phyloP scores from a whole-genome alignment of 1,140 invertebrate species.

The Ceratosolen fusciceps region DNA sequence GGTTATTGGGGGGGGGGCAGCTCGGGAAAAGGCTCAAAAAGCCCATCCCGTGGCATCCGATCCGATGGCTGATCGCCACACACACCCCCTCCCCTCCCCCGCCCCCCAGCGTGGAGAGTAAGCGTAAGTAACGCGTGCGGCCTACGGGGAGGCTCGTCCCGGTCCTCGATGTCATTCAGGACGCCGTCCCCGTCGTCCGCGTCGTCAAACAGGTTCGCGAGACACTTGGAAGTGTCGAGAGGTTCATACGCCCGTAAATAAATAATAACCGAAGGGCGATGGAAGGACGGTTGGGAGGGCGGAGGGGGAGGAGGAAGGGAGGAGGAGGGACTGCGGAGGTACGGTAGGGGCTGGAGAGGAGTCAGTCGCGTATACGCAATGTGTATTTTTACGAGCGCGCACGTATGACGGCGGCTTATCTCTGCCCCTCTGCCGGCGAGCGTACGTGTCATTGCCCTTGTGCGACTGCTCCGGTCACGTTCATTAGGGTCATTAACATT shows the following conservation, averaged over 20 bases:
- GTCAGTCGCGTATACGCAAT: constrained; percentile 18
- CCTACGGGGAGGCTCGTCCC: background rate
- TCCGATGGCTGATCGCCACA: background rate
- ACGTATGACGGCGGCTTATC: constrained; percentile 19
- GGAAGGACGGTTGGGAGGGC: constrained; percentile 52
- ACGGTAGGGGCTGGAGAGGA: too few relatives aligned
- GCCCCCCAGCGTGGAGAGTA: too few relatives aligned
- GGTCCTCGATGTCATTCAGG: too few relatives aligned
- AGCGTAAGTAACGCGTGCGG: background rate
- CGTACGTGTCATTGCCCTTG: constrained; percentile 64
- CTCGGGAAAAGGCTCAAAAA: too few relatives aligned
- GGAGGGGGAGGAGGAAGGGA: too few relatives aligned
- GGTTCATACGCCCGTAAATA: constrained; percentile 64
- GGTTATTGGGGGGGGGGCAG: too few relatives aligned
- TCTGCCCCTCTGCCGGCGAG: background rate
- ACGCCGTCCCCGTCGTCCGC: background rate
- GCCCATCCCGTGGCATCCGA: too few relatives aligned
- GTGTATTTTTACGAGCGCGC: constrained; percentile 1
- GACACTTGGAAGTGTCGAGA: constrained; percentile 6
- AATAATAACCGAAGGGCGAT: constrained; percentile 65
- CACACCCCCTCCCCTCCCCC: too few relatives aligned
- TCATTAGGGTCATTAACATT: constrained; percentile 70
- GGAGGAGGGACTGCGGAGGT: too few relatives aligned
- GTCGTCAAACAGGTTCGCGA: constrained; percentile 65
- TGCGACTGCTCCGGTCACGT: constrained; percentile 64